phyloP scores from a whole-genome alignment of 2,797 vertebrate genomes.

The Megaceryle alcyon region DNA sequence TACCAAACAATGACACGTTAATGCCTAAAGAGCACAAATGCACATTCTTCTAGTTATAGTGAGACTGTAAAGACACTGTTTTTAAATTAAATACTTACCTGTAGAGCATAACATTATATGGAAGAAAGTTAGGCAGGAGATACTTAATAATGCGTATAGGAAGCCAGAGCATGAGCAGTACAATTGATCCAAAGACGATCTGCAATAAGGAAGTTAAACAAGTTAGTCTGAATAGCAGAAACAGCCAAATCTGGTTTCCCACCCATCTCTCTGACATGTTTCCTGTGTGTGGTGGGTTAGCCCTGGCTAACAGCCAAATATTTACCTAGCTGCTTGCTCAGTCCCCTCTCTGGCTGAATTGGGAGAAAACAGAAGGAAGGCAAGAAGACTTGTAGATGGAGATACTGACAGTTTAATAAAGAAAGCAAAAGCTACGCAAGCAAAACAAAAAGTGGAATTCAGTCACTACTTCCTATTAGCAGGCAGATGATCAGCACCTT shows the following conservation, averaged over 20 bases:
- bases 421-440: background rate
- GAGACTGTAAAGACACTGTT: background rate
- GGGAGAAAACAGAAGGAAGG: background rate
- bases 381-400: background rate
- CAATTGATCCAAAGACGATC: conserved; percentile 97
- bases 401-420: background rate
- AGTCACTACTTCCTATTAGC: background rate
- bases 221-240: background rate
- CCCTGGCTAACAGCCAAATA: background rate
- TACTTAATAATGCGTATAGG: conserved; percentile 94
- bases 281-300: background rate
- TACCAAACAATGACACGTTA: background rate
- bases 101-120: conserved; percentile 98
- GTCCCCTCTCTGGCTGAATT: background rate
- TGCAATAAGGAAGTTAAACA: conserved; percentile 58
- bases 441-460: background rate
- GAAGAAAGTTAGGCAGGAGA: conserved; percentile 89
- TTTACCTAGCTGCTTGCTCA: accelerated
- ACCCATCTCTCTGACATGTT: background rate
- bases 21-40: background rate
- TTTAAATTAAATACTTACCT: conserved; percentile 78
- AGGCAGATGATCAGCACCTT: background rate
- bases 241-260: background rate
- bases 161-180: conserved; percentile 97
- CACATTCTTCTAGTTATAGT: background rate